These are phyloP conservation scores for Esox lucius DNA, from an alignment of 2,797 vertebrate species.

Conservation along the genomic window DNA sequence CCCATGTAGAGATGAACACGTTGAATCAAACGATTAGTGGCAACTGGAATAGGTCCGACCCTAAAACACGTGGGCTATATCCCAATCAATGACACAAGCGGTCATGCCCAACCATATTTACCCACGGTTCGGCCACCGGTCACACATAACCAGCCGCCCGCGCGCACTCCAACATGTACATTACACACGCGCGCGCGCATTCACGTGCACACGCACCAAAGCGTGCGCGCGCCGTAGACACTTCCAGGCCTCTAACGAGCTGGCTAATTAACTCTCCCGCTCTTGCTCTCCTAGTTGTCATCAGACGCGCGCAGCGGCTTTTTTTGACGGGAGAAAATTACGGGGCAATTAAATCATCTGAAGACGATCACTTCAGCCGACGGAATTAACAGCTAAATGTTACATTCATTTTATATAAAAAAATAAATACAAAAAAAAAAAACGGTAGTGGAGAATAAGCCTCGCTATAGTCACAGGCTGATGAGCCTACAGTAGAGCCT, in stretches of 20 bases:
- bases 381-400: conserved; percentile 79
- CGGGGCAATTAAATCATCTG: conserved; percentile 82
- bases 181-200: neutral
- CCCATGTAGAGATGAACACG: conserved; percentile 11
- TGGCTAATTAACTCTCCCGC: conserved; percentile 84
- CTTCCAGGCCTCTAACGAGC: conserved; percentile 82
- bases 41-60: neutral
- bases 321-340: conserved; percentile 84
- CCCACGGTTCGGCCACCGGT: neutral
- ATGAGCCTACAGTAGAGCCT: conserved; percentile 47
- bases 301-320: conserved; percentile 75
- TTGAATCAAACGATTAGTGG: neutral
- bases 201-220: conserved; percentile 24
- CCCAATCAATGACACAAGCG: neutral
- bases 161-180: neutral
- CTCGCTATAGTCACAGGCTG: conserved; percentile 35
- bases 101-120: neutral
- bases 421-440: too few relatives aligned
- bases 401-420: conserved; percentile 75
- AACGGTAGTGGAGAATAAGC: conserved; percentile 60
- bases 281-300: conserved; percentile 68
- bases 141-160: neutral
- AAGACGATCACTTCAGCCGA: conserved; percentile 78
- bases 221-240: conserved; percentile 59
- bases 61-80: neutral